Conservation (phyloP, 2,888 invertebrate genomes). For the Pheosia tremula region DNA sequence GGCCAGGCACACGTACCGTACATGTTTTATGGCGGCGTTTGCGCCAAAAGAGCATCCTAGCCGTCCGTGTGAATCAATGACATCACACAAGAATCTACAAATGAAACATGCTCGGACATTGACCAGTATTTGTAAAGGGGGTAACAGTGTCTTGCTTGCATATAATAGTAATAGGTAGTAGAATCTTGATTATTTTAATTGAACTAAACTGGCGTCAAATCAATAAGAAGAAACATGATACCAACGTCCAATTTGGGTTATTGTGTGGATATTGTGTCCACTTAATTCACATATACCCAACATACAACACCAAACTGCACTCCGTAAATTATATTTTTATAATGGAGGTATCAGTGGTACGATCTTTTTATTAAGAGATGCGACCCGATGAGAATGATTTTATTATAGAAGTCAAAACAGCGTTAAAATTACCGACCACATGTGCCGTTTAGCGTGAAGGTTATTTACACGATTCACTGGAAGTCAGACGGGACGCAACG, state of each 20-base stretch:
- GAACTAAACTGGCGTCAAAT: no score
- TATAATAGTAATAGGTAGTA: background rate
- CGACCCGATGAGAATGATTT: slow-evolving; percentile 15
- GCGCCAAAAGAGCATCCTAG: slow-evolving; percentile 45
- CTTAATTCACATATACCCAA: background rate
- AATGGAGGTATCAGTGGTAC: background rate
- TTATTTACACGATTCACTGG: slow-evolving; percentile 57
- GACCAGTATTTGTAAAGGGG: background rate
- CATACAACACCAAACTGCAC: background rate
- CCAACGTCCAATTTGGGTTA: background rate
- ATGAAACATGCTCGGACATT: background rate
- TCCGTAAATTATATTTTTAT: background rate
- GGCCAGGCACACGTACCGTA: slow-evolving; percentile 46
- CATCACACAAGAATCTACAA: slow-evolving; percentile 22
- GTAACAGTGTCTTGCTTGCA: background rate
- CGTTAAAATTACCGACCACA: slow-evolving; percentile 49
- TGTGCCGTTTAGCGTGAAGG: slow-evolving; percentile 60
- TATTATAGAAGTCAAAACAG: slow-evolving; percentile 38
- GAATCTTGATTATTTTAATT: no score
- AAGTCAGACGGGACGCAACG: slow-evolving; percentile 53
- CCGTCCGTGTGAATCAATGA: slow-evolving; percentile 37
- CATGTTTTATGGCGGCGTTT: slow-evolving; percentile 53
- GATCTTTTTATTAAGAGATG: slow-evolving; percentile 6
- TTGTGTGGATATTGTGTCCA: slow-evolving; percentile 12
- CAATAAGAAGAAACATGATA: no score